These are phyloP conservation scores for Cyphomyrus plagiostoma DNA, from an alignment of 2,113 vertebrate genomes.

Conservation along the genomic window DNA sequence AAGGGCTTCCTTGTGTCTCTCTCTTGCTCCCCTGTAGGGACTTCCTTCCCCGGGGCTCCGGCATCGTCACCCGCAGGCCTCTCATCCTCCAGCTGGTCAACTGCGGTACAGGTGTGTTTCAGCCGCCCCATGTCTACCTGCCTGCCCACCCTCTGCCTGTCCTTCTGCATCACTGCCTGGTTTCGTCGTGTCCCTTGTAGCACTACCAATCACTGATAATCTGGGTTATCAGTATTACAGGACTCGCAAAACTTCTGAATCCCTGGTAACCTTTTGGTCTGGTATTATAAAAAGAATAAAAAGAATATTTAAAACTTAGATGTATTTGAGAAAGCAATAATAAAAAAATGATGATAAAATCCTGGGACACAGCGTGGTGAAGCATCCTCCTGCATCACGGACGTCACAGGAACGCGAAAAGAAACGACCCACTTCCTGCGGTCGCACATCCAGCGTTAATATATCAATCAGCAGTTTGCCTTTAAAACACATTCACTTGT, in stretches of 20 bases:
- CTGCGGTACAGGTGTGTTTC: conserved; percentile 72
- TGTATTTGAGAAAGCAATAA: not conserved
- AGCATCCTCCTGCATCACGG: too few relatives aligned
- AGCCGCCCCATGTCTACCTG: not conserved
- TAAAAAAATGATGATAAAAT: not conserved
- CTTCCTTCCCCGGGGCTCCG: conserved; percentile 86
- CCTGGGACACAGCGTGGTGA: not conserved
- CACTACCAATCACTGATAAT: not conserved
- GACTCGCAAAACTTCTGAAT: not conserved
- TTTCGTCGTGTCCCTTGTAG: not conserved
- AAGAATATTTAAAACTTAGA: not conserved
- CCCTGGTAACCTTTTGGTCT: not conserved
- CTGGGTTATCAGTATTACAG: not conserved
- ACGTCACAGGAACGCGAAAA: too few relatives aligned
- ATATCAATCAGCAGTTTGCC: too few relatives aligned
- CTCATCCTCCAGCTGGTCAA: conserved; percentile 91
- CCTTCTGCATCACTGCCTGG: not conserved
- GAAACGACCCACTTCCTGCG: too few relatives aligned
- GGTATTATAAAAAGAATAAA: not conserved
- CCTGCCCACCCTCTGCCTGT: not conserved
- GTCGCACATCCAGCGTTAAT: too few relatives aligned
- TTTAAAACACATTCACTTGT: too few relatives aligned
- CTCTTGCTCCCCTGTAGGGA: conserved; percentile 62
- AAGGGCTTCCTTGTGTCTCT: not conserved
- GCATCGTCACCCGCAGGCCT: conserved; percentile 86